Base-by-base conservation (phyloP, 2,113 vertebrate species). In the Nesoenas mayeri region DNA sequence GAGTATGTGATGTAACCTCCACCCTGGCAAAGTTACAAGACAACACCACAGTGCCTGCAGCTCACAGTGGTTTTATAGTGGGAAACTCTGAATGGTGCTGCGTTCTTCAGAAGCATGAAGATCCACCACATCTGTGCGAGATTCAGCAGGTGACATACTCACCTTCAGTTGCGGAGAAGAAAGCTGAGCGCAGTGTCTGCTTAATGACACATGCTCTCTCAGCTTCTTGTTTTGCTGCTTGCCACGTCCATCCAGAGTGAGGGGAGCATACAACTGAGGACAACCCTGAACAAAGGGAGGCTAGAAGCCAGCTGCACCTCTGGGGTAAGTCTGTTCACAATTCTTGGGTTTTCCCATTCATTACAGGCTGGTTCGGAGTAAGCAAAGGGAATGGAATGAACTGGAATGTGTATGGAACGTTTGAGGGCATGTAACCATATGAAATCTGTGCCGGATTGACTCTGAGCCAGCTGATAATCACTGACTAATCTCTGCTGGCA, bases 321-420 rank as follows among this genome's bases (percentile, higher is more conserved):
- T 32, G 25, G 5, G 92, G 96, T 97, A 74, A 96, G 96, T 87
- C 73, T 36, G 24, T 10, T 70, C 36, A 48, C 40, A 5, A 34
- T 72, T n/a, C 67, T 25, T 2, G 40, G 24, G 26, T 53, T 36
- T 69, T 78, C 32, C 66, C 1, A 0, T 50, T 56, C 15, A 5
- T 17, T 38, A 2, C 3, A 17, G 28, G 36, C 36, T 60, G 12
- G 6, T 15, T 10, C 8, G 25, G 19, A 47, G 11, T 18, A n/a
- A 74, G 40, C 12, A 42, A 38, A 53, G 34, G 54, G 48, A 54
- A 25, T 12, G 16, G 44, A 88, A 54, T 7, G 53, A 66, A 19
- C 42, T 81, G 80, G 75, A 44, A 56, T 19, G 60, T 0, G 0
- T 25, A 16, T 28, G 50, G 28, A 22, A 54, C 78, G 40, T 86